Evolutionary conservation across 1,140 invertebrate genomes (phyloP), one percentile per base, ranked within the genome.

Genomic region (Ptiloglossa arizonensis): DNA sequence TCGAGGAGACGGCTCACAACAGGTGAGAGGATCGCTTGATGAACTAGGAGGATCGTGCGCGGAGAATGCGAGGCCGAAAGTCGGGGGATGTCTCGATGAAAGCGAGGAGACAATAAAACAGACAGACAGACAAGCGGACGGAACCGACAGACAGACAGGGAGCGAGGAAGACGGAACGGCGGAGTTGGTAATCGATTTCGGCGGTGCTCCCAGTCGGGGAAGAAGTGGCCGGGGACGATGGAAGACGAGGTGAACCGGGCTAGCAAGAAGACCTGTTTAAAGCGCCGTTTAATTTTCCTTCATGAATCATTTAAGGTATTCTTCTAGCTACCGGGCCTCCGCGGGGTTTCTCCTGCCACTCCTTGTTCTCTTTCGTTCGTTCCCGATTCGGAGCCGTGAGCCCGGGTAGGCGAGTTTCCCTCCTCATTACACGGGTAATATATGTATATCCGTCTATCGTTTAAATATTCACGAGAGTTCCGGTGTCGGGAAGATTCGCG

Each of bases 381-480:
- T 60, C 38, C 27, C 59, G 78, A 75, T 75, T 50, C 67, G 22
- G 35, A 69, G 57, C 54, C 48, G 68, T 32, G 64, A 13, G 67
- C n/a, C 48, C 22, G 52, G 59, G 32, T n/a, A 48, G 29, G 59
- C 38, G 48, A 41, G 68, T 81, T 72, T 75, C 75, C 46, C 38
- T 70, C 57, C 85, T 86, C 73, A 81, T 86, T 86, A 87, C 81
- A 86, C 46, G 63, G 68, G 63, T 87, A 87, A 87, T 87, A 85
- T 82, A 87, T 82, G 82, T 85, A 87, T 87, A 87, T 87, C 86
- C 81, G 75, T 79, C 81, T 81, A 81, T 80, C 80, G 78, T 71
- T 87, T 85, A 87, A 87, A 87, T 87, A 87, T 87, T 87, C 86
- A 87, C 56, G 62, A 83, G 78, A 68, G 56, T 87, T 81, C 74